Base-by-base conservation (phyloP, 2,797 vertebrate genomes). In the Agapornis canus region DNA sequence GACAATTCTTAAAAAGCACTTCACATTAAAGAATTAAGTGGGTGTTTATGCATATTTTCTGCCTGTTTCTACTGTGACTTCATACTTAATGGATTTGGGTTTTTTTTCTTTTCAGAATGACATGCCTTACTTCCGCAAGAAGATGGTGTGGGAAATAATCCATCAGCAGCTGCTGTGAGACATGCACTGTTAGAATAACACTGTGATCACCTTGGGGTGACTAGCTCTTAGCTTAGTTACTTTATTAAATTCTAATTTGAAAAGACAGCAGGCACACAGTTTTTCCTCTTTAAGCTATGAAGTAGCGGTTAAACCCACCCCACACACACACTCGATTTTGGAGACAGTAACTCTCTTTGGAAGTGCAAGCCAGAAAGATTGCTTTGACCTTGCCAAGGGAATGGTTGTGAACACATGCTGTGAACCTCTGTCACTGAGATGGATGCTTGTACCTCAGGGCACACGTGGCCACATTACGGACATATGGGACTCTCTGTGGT, bases 81-180 rank as follows among this genome's bases (percentile, higher is more conserved):
- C 1, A 2, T n/a, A 2, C 39, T 43, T 56, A 51, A 66, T 47
- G 42, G 32, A 2, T 32, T 57, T 56, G 23, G 54, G 7, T 80
- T 69, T 43, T 84, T 42, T 95, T 87, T 61, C 95, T 92, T 91
- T 95, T 8, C 98, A 99, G 99, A 97, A 97, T 88, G 98, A 99
- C 97, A 99, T 99, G 99, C 98, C 99, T 85, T 98, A 99, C 85
- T 99, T 99, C 98, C 98, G 99, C 82, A 99, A 98, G 96, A 97
- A 97, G 95, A 99, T 99, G 99, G 99, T 99, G 87, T 99, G 99
- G 99, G 99, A 99, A 97, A 99, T 99, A 89, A 97, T 99, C 70
- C 98, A 99, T 95, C 98, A 98, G 97, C 98, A 98, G 97, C 97
- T 99, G 96, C 98, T 99, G 91, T 99, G 97, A 94, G 26, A 54